Percentiles rank a stretch among this genome's conserved stretches.
These are phyloP conservation scores for Lomographa bimaculata DNA, from an alignment of 2,888 invertebrate genomes.

Conservation along the genomic window DNA sequence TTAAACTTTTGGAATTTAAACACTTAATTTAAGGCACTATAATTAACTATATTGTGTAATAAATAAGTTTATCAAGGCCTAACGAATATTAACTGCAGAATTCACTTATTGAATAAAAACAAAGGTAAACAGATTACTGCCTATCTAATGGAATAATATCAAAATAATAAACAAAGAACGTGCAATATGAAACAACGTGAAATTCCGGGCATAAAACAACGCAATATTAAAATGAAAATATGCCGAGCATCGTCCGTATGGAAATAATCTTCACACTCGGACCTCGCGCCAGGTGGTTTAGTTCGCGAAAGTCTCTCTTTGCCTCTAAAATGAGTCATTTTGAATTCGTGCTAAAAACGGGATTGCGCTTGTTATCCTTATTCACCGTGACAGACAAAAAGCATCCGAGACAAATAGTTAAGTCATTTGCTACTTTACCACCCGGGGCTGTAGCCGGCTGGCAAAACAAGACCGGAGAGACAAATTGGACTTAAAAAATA, in stretches of 20 bases:
- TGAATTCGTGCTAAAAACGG: slow-evolving; percentile 13
- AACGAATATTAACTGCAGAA: too few relatives aligned
- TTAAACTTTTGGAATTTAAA: too few relatives aligned
- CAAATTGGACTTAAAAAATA: slow-evolving; percentile 39
- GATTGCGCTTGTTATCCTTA: slow-evolving; percentile 24
- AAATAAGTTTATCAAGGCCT: too few relatives aligned
- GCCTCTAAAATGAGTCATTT: slow-evolving; percentile 23
- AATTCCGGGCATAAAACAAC: slow-evolving; percentile 7
- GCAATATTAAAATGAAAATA: slow-evolving; percentile 2
- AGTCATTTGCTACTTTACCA: slow-evolving; percentile 53
- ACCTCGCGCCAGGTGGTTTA: slow-evolving; percentile 8
- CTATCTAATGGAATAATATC: too few relatives aligned
- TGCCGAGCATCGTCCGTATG: neutral
- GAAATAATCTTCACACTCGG: slow-evolving; percentile 7
- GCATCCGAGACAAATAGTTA: slow-evolving; percentile 48
- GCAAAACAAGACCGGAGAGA: slow-evolving; percentile 42
- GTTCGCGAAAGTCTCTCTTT: slow-evolving; percentile 24
- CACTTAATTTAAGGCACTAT: too few relatives aligned
- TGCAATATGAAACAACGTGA: slow-evolving; percentile 1
- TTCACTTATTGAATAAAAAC: too few relatives aligned
- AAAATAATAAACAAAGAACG: too few relatives aligned
- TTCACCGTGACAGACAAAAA: slow-evolving; percentile 42
- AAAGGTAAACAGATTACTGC: too few relatives aligned
- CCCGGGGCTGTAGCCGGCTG: slow-evolving; percentile 40
- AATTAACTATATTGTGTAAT: too few relatives aligned